These are phyloP conservation scores for Caranx melampygus DNA, from an alignment of 2,113 vertebrate species.

Conservation along the genomic window DNA sequence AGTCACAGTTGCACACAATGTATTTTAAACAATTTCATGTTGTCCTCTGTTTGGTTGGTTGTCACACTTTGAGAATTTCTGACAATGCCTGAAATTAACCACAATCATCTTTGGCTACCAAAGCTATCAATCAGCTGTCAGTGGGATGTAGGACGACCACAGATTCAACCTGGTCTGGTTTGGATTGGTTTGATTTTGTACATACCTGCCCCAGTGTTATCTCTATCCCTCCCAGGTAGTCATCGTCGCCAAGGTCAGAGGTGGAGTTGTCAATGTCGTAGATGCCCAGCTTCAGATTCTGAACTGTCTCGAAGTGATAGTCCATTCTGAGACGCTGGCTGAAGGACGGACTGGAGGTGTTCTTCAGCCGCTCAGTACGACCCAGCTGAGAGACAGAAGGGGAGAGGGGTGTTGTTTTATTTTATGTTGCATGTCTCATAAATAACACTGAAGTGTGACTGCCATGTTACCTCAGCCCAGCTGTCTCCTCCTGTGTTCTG, in stretches of 20 bases:
- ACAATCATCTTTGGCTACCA: not conserved
- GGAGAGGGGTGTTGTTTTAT: too few relatives aligned
- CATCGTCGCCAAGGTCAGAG: conserved; percentile 87
- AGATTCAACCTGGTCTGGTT: not conserved
- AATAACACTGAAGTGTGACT: not conserved
- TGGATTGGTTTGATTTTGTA: not conserved
- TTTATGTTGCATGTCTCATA: not conserved
- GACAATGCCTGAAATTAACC: too few relatives aligned
- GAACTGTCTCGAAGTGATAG: conserved; percentile 93
- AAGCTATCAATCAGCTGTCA: not conserved
- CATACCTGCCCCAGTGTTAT: conserved; percentile 92
- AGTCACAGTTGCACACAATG: too few relatives aligned
- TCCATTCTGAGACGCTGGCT: conserved; percentile 88
- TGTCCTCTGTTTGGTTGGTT: too few relatives aligned
- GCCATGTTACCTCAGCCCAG: conserved; percentile 88
- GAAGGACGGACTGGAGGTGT: conserved; percentile 89
- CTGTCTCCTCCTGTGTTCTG: conserved; percentile 85
- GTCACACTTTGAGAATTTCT: too few relatives aligned
- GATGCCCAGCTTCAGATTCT: conserved; percentile 88
- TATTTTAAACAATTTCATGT: too few relatives aligned
- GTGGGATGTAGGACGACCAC: not conserved
- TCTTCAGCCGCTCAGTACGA: conserved; percentile 88
- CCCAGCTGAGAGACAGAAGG: conserved; percentile 79
- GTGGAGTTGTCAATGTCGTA: conserved; percentile 94
- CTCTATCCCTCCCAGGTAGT: conserved; percentile 91